Evolutionary conservation across 2,797 vertebrate species (phyloP).

Genomic region (Antrozous pallidus): DNA sequence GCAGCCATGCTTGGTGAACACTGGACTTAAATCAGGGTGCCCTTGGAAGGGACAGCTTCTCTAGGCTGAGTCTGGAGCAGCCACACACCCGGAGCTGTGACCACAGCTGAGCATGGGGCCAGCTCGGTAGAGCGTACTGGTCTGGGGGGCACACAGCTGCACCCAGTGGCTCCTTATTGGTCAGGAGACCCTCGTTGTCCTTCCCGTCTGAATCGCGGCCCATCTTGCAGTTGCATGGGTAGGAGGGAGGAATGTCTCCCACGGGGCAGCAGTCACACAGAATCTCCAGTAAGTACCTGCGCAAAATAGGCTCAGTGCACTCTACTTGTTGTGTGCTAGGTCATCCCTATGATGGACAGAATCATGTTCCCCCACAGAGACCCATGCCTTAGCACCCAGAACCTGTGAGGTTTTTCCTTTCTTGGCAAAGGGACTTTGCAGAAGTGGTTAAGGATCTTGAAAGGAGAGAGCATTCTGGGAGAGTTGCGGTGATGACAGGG

Average conservation of each 20-base stretch:
- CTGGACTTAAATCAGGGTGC: rapidly evolving
- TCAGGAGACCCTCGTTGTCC: rapidly evolving
- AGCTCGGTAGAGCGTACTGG: rapidly evolving
- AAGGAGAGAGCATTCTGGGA: rapidly evolving
- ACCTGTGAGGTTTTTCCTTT: rapidly evolving
- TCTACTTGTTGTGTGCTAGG: rapidly evolving
- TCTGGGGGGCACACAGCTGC: rapidly evolving
- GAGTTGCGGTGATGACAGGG: rapidly evolving
- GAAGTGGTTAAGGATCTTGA: rapidly evolving
- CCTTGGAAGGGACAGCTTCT: rapidly evolving
- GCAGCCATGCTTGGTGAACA: neutral
- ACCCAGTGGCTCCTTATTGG: neutral
- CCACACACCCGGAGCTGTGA: rapidly evolving
- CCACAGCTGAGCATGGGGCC: rapidly evolving
- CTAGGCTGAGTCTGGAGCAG: neutral
- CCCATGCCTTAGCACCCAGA: rapidly evolving
- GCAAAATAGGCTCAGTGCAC: rapidly evolving
- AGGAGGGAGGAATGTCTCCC: neutral
- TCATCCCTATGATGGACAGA: rapidly evolving
- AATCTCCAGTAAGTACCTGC: rapidly evolving
- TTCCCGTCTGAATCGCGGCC: rapidly evolving
- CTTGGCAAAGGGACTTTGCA: rapidly evolving
- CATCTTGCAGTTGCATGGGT: neutral
- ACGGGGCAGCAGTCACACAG: rapidly evolving
- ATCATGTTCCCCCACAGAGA: rapidly evolving